Base-by-base conservation (phyloP, 2,113 vertebrate species). In the Galemys pyrenaicus region DNA sequence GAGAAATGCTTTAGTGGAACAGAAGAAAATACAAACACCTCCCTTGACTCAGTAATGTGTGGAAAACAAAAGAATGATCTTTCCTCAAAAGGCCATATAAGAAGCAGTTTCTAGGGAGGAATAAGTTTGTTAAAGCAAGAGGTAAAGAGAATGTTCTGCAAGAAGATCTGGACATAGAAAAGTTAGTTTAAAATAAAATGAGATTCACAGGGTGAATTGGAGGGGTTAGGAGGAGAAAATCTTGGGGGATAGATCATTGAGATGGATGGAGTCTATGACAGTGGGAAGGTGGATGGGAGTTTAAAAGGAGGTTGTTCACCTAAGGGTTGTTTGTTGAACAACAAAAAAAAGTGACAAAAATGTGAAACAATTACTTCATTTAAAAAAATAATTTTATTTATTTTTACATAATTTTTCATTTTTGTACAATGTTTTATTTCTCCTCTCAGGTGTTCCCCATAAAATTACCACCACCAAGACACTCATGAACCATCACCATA, bases 21-120 rank as follows among this genome's bases (percentile, higher is more conserved):
- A 44, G 58, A 30, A 91, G 81, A 58, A 91, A 84, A 93, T 22
- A 90, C 37, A 70, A 92, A 93, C 12, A n/a, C 39, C n/a, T 80
- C 73, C 60, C 19, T 71, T 67, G 67, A 78, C 58, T 35, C 44
- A 68, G 71, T 16, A 15, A 41, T 73, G 22, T 71, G 49, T 32
- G n/a, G 62, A 44, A 54, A 81, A 79, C 64, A 41, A 87, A 92
- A n/a, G 58, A 80, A 93, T 82, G 62, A 11, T 11, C 56, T 44
- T 73, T 79, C 70, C 35, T 90, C 64, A 65, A 79, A 74, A 64
- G 51, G 77, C 71, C 68, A 90, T 49, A 22, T n/a, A 64, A 24
- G n/a, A 79, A 73, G 44, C 26, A 62, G 46, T 2, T 87, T 83
- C 88, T 19, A 54, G 13, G 26, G 24, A 80, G 6, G 26, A 84